These are phyloP conservation scores for Nesogale talazaci DNA, from an alignment of 2,113 vertebrate species.

Conservation along the genomic window DNA sequence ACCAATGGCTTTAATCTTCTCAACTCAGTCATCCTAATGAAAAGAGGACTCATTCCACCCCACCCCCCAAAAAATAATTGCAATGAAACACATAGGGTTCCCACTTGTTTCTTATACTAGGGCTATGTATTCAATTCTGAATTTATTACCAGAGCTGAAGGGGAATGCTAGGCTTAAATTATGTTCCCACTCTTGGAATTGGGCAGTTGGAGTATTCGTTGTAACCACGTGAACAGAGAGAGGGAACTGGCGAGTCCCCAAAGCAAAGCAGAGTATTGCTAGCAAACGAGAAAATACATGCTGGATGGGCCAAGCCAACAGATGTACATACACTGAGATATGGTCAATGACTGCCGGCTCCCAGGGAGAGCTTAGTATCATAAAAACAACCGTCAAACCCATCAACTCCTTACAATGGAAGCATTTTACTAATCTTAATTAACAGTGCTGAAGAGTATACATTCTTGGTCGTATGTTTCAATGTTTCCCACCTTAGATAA, in stretches of 20 bases:
- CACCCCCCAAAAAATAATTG: neutral
- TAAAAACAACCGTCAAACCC: neutral
- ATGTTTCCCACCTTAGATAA: neutral
- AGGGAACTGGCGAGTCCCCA: neutral
- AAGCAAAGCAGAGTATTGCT: neutral
- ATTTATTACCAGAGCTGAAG: neutral
- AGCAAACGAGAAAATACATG: neutral
- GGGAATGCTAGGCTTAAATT: neutral
- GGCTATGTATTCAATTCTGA: neutral
- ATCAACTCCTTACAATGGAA: slow-evolving; percentile 11
- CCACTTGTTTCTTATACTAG: neutral
- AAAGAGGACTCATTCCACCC: too few species aligned
- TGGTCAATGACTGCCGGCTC: neutral
- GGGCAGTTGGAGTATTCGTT: neutral
- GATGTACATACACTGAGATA: neutral
- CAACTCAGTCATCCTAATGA: neutral
- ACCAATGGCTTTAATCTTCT: neutral
- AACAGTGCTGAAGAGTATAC: neutral
- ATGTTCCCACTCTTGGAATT: neutral
- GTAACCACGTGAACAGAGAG: neutral
- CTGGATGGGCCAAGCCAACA: neutral
- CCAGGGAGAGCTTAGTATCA: slow-evolving; percentile 19
- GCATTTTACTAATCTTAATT: neutral
- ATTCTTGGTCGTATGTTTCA: neutral
- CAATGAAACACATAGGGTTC: neutral